Base-by-base conservation (phyloP, 23 tunicate genomes). In the Halocynthia roretzi region DNA sequence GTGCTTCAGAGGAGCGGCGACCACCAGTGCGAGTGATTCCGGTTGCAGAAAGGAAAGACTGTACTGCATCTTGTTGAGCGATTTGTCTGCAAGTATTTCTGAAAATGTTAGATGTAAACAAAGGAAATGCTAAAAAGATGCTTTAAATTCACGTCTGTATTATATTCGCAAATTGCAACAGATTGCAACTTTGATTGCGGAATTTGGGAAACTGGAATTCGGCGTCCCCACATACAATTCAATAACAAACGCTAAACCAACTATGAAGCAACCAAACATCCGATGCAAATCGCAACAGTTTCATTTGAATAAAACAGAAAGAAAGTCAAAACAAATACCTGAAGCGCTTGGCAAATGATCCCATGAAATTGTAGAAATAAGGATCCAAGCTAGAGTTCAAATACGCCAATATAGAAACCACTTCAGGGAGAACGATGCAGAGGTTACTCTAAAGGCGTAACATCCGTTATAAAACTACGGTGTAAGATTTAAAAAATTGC, bases 301-400 rank as follows among this genome's bases (percentile, higher is more conserved):
- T 31, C 44, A 31, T 31, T 31, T 31, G 2, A 31, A 31, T 31
- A 31, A n/a, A 0, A 31, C 44, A 4, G 44, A 31, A 31, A 4
- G 44, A 31, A 31, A 31, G 44, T 31, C 44, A 4, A 31, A 31
- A 31, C 44, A 31, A 31, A 31, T 70, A 74, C 78, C 56, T 74
- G 21, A 74, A 54, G 55, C 78, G 55, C 56, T 74, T 53, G 12
- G 10, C n/a, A n/a, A 74, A 74, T 7, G 78, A 54, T 54, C 78
- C 78, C 23, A 74, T 23, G 78, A 74, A 74, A 5, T 74, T 74
- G 63, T 74, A 74, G 64, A 74, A 22, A 48, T 50, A 74, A 8
- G 78, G 78, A 54, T 74, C 56, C 23, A 54, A 21, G 14, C 64
- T 64, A 22, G 78, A 74, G 40, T 74, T 74, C 10, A 74, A 17